Evolutionary conservation across 2,888 invertebrate genomes (phyloP).

Genomic region (Liopterus haemorrhoidalis): DNA sequence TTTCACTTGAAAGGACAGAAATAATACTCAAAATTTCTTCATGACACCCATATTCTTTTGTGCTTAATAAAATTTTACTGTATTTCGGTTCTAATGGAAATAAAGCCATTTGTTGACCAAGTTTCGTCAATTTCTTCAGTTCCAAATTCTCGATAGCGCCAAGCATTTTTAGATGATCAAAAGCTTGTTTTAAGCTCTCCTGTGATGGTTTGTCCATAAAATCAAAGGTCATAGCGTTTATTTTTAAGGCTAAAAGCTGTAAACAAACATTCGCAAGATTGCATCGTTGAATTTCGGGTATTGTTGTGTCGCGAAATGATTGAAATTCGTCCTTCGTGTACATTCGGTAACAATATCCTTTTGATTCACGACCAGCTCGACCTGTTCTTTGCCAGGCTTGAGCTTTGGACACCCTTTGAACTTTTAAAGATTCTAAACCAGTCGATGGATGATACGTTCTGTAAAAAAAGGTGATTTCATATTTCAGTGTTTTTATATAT

Average conservation of each 20-base stretch:
- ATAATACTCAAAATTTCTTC: constrained; percentile 81
- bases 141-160: constrained; percentile 61
- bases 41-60: constrained; percentile 69
- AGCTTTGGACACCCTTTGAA: constrained; percentile 79
- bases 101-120: constrained; percentile 79
- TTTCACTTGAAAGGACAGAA: constrained; percentile 83
- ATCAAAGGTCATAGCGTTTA: constrained; percentile 77
- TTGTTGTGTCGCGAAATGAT: constrained; percentile 60
- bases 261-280: constrained; percentile 65
- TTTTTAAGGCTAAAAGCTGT: constrained; percentile 77
- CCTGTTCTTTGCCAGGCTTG: constrained; percentile 92
- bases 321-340: constrained; percentile 76
- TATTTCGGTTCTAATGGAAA: constrained; percentile 91
- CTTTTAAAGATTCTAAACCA: constrained; percentile 76
- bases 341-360: constrained; percentile 81
- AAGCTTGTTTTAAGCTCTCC: constrained; percentile 61
- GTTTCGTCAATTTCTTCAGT: constrained; percentile 62
- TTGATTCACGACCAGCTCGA: constrained; percentile 80
- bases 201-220: constrained; percentile 83
- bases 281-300: constrained; percentile 81
- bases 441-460: constrained; percentile 74
- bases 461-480: too few relatives aligned
- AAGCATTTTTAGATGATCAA: constrained; percentile 58
- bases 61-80: constrained; percentile 72
- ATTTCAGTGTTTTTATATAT: too few relatives aligned